These are phyloP conservation scores for Habrosyne pyritoides DNA, from an alignment of 2,888 invertebrate genomes.

Conservation along the genomic window DNA sequence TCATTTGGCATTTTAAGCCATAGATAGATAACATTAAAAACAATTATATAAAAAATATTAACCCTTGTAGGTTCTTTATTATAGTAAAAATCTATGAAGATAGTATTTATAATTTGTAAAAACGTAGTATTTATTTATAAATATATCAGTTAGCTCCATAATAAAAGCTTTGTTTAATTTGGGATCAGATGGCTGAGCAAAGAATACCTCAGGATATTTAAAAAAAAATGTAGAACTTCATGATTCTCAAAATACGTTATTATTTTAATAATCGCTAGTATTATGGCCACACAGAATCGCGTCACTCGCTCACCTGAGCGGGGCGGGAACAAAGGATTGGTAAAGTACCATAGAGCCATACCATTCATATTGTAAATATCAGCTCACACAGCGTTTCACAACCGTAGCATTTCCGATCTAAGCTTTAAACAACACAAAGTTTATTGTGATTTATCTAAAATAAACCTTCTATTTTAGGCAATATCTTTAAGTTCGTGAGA, in stretches of 20 bases:
- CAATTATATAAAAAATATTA: not conserved
- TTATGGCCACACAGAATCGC: constrained; percentile 31
- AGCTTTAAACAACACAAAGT: constrained; percentile 16
- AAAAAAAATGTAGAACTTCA: too few relatives aligned
- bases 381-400: constrained; percentile 33
- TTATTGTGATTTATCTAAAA: constrained; percentile 9
- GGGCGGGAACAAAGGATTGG: constrained; percentile 51
- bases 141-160: too few relatives aligned
- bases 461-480: not conserved
- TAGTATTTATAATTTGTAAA: too few relatives aligned
- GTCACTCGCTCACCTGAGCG: constrained; percentile 16
- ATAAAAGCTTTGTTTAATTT: too few relatives aligned
- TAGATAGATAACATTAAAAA: too few relatives aligned
- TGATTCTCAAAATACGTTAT: too few relatives aligned
- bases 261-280: constrained; percentile 22
- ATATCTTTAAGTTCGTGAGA: not conserved
- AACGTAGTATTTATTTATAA: too few relatives aligned
- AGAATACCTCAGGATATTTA: too few relatives aligned
- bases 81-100: too few relatives aligned
- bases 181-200: too few relatives aligned
- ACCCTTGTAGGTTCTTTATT: too few relatives aligned
- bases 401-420: constrained; percentile 26
- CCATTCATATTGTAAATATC: constrained; percentile 58
- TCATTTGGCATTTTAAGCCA: too few relatives aligned
- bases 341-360: constrained; percentile 29